Evolutionary conservation across 2,888 invertebrate species (phyloP), one percentile per base, ranked within the genome.

Genomic region (Drosophila mulleri): DNA sequence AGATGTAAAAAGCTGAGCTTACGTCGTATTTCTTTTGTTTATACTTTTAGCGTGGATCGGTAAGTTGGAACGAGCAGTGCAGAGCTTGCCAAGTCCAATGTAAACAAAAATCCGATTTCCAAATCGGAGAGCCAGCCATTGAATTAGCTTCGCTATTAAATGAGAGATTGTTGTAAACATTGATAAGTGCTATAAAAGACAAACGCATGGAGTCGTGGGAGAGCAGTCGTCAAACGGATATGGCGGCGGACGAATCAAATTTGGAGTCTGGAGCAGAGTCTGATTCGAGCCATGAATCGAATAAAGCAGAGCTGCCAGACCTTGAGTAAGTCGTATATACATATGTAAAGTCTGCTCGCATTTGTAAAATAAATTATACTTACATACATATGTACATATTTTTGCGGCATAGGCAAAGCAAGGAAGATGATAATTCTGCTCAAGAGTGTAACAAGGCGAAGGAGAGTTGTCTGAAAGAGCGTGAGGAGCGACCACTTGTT

Each of bases 401-500:
- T n/a, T 52, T 52, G 18, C 14, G 11, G 9, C 26, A 39, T 18
- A 57, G 53, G 11, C 39, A 54, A 37, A 41, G 8, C 5, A 35
- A n/a, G 11, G 6, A n/a, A 42, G 16, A 14, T 2, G 4, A 16
- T 4, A 26, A 11, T 16, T 3, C 18, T 14, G 37, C 11, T n/a
- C 0, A 41, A 32, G 16, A 53, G 4, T 37, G n/a, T 5, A 23
- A 53, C 14, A 32, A 32, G 42, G 26, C 5, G n/a, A 37, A 56
- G 35, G 53, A 58, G 5, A 39, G 20, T 41, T 32, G 18, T 3
- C 6, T 39, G 2, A 73, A 26, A n/a, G 71, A 72, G 2, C 71
- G 53, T 0, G 84, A 83, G 29, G 78, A 76, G 0, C 74, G 82
- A 44, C 88, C 77, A 2, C 77, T 86, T 1, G 82, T 83, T 18